Evolutionary conservation across 2,797 vertebrate genomes (phyloP), one percentile per base, ranked within the genome.

Genomic region (Phataginus tetradactyla): DNA sequence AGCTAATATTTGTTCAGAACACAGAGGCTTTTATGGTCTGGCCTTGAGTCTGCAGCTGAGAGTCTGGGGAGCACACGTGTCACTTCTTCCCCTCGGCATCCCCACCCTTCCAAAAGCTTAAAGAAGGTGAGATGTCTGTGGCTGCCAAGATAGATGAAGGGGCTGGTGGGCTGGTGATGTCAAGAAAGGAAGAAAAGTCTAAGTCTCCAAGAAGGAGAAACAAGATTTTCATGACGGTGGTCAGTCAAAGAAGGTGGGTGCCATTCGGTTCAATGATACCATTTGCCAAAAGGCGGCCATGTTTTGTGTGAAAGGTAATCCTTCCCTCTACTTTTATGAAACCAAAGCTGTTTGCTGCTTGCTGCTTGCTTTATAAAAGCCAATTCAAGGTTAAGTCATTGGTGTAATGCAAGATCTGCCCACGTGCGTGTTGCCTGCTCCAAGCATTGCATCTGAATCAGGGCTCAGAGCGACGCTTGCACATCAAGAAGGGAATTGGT

Each of bases 381-480:
- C 27, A 49, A 25, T 63, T 55, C 17, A 14, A 59, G 69, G 39
- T 12, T 34, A 23, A 64, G 34, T 59, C 27, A 14, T 2, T 29
- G 39, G 20, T 34, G 9, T 4, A 21, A 49, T 1, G 2, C 6
- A 37, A 55, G 51, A 63, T n/a, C 23, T 1, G 1, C 32, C 11
- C 0, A 0, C 5, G 1, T 3, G 21, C 25, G 3, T 0, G 2
- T 7, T 0, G 29, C 15, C 42, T 37, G 20, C 77, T 77, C 25
- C 5, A 7, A n/a, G 20, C 1, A 4, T 75, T 39, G 27, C 18
- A n/a, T 21, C 75, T 0, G 1, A 51, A 57, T 45, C 32, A 8
- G 8, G 20, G 39, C 20, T 71, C 69, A 34, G n/a, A 34, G 27
- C 2, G 1, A 17, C 10, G 12, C 37, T 39, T 14, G 32, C 49